Evolutionary conservation across 2,797 vertebrate genomes (phyloP).

Genomic region (Xerus rutilus): DNA sequence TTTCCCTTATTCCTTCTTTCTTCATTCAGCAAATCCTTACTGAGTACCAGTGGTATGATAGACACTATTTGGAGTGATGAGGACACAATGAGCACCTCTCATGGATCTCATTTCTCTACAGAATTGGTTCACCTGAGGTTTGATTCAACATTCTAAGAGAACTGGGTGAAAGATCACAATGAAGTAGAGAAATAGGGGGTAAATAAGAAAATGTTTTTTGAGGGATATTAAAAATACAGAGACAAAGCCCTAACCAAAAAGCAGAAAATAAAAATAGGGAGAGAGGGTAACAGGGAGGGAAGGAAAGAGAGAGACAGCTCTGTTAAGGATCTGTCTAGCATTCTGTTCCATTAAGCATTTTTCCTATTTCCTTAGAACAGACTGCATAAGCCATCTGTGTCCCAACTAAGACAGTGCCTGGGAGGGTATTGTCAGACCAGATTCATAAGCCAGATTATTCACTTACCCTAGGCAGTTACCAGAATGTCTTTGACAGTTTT

Average conservation of each 20-base stretch:
- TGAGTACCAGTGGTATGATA: not conserved
- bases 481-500: not conserved
- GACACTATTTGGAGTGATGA: not conserved
- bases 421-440: not conserved
- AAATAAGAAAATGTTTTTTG: constrained; percentile 30
- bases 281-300: not conserved
- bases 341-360: not conserved
- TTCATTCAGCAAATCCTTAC: not conserved
- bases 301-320: not conserved
- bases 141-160: not conserved
- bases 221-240: not conserved
- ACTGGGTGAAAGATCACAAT: not conserved
- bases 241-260: not conserved
- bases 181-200: not conserved
- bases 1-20: not conserved
- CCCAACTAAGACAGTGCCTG: not conserved
- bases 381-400: not conserved
- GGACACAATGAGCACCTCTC: not conserved
- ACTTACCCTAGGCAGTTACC: not conserved
- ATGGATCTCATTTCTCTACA: not conserved
- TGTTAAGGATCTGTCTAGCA: not conserved
- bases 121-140: not conserved
- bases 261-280: not conserved
- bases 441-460: not conserved
- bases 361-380: not conserved